Base-by-base conservation (phyloP, 2,888 invertebrate species). In the Rambutsinella grinnellia region DNA sequence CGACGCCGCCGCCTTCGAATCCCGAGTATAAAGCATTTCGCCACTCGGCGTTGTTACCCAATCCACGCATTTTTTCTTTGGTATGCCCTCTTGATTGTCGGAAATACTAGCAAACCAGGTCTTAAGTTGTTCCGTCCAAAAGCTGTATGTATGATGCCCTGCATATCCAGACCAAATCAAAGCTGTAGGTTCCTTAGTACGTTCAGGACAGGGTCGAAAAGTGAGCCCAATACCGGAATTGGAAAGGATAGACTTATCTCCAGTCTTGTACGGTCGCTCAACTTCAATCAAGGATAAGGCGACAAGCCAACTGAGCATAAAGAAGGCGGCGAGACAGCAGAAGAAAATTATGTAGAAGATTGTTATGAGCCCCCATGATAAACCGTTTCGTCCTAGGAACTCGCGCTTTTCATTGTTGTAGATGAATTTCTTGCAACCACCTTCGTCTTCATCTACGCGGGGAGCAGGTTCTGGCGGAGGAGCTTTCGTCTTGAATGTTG, bases 311-410 rank as follows among this genome's bases (percentile, higher is more conserved):
- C 57, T 65, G 5, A 72, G 13, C 58, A 72, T 65, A 89, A 97
- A 99, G 91, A 97, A 98, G 66, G 93, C 96, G 85, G 93, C 91
- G 87, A 99, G 91, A 85, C 91, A 92, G 82, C 93, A 90, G 89
- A 98, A 99, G 91, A 97, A 98, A 87, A 97, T 92, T 84, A 96
- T 88, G 89, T 99, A 99, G 90, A 99, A 99, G 83, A 97, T 88
- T 84, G 95, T 90, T 88, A 99, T 97, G 24, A 53, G 51, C 28
- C 56, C 15, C 71, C 71, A 71, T 13, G 71, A 71, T 15, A 19
- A 26, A 0, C 71, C 63, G 19, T 26, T 51, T 0, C 71, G 63
- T 24, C 63, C 63, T 13, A 71, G 36, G 24, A 71, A 57, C 26
- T 71, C 65, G 5, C 47, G 47, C 10, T 0, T 71, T 1, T 65